These are phyloP conservation scores for Cheilosia impressa DNA, from an alignment of 2,888 invertebrate species.

Conservation along the genomic window DNA sequence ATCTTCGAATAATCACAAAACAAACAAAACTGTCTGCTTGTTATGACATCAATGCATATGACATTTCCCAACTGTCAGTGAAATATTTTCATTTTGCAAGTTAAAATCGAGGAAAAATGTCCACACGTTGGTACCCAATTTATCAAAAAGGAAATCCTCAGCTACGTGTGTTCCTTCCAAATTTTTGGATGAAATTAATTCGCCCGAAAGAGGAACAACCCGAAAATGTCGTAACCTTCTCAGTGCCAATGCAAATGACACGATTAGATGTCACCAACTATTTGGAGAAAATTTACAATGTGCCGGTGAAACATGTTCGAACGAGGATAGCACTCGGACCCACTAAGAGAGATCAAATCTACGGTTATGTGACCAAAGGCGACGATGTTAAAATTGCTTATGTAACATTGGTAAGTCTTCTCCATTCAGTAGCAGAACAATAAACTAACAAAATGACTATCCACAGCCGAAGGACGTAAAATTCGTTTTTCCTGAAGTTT, in stretches of 20 bases:
- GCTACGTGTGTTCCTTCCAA: slow-evolving; percentile 94
- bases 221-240: slow-evolving; percentile 93
- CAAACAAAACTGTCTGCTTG: neutral
- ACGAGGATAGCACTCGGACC: slow-evolving; percentile 90
- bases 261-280: slow-evolving; percentile 95
- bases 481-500: slow-evolving; percentile 92
- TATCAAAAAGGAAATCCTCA: slow-evolving; percentile 98
- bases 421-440: neutral
- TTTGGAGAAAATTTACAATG: slow-evolving; percentile 96
- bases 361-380: slow-evolving; percentile 90
- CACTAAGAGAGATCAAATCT: slow-evolving; percentile 86
- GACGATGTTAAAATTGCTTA: slow-evolving; percentile 93
- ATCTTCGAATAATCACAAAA: slow-evolving; percentile 7
- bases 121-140: slow-evolving; percentile 90
- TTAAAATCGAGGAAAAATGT: slow-evolving; percentile 78
- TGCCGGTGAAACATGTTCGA: slow-evolving; percentile 91
- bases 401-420: slow-evolving; percentile 88
- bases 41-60: slow-evolving; percentile 18
- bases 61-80: slow-evolving; percentile 27
- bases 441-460: slow-evolving; percentile 1
- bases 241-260: slow-evolving; percentile 97
- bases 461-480: slow-evolving; percentile 88
- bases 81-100: slow-evolving; percentile 12
- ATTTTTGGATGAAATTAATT: slow-evolving; percentile 98
- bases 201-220: slow-evolving; percentile 88